Percentiles rank a stretch among this genome's conserved stretches.
These are phyloP conservation scores for Cybosia mesomella DNA, from an alignment of 2,888 invertebrate species.

Conservation along the genomic window DNA sequence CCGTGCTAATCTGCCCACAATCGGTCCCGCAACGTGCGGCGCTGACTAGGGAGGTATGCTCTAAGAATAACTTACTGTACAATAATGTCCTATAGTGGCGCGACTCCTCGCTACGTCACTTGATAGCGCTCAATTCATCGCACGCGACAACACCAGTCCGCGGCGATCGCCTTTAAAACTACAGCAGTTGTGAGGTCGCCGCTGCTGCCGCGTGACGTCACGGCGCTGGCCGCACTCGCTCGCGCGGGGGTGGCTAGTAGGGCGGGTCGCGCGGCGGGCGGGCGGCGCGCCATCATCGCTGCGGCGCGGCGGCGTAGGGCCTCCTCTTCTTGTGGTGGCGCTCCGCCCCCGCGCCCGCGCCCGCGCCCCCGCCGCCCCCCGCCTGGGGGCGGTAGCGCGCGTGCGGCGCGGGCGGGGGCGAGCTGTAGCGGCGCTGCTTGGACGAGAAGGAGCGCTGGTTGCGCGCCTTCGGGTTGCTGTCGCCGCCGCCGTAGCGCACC, in stretches of 20 bases:
- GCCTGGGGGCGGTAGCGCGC: constrained; percentile 21
- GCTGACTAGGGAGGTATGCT: constrained; percentile 5
- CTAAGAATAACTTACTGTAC: constrained; percentile 10
- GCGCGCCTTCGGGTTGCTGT: constrained; percentile 37
- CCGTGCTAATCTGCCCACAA: no score
- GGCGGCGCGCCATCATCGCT: constrained; percentile 58
- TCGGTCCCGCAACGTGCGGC: no score
- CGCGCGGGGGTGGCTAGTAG: no score
- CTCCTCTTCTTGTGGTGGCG: constrained; percentile 68
- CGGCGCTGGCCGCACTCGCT: no score
- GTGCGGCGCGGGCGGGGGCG: constrained; percentile 41
- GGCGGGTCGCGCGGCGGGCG: no score
- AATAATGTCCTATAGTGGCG: neutral
- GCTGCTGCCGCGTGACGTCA: no score
- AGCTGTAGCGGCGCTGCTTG: constrained; percentile 65
- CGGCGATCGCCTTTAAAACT: constrained; percentile 2
- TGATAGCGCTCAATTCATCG: neutral
- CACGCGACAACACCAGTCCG: neutral
- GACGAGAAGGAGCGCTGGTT: constrained; percentile 60
- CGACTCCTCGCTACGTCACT: neutral
- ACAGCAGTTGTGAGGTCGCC: neutral
- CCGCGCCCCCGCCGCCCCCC: neutral
- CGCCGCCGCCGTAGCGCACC: constrained; percentile 66
- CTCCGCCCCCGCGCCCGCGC: constrained; percentile 23
- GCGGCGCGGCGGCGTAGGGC: constrained; percentile 64